Percentiles rank a stretch among this genome's conserved stretches.
Conservation (phyloP, 2,888 invertebrate genomes). For the Nomada flava region DNA sequence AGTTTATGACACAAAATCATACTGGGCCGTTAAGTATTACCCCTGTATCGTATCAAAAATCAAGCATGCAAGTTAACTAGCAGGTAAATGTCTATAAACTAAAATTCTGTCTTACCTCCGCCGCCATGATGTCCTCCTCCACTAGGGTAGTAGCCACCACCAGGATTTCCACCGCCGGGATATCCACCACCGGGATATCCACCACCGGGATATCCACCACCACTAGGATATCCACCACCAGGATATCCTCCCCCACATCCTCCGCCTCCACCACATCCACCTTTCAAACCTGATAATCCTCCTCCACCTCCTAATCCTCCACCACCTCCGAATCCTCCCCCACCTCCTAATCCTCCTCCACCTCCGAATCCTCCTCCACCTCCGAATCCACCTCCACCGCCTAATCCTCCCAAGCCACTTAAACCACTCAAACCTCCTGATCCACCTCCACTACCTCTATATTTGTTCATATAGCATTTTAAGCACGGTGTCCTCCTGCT, state of each 20-base stretch:
- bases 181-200: conserved; percentile 40
- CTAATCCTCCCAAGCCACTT: background rate
- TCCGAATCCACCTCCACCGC: conserved; percentile 33
- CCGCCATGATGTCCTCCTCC: conserved; percentile 22
- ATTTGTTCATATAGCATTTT: conserved; percentile 69
- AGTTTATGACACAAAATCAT: too few species aligned
- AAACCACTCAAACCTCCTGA: too few species aligned
- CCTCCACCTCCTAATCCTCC: too few species aligned
- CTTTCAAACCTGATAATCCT: background rate
- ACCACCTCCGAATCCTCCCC: too few species aligned
- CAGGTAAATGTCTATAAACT: too few species aligned
- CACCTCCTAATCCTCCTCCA: too few species aligned
- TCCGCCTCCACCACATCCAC: conserved; percentile 47
- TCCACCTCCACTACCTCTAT: conserved; percentile 48
- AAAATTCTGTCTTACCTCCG: background rate
- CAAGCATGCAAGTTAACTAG: too few species aligned
- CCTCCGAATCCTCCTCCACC: too few species aligned
- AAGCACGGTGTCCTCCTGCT: conserved; percentile 75
- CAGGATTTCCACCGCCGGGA: conserved; percentile 26
- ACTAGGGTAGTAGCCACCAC: conserved; percentile 34
- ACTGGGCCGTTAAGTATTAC: too few species aligned
- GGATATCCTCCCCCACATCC: conserved; percentile 36
- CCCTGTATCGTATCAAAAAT: too few species aligned
- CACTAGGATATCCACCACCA: conserved; percentile 30
- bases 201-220: conserved; percentile 27